Conservation (phyloP, 2,113 vertebrate genomes). For the Sorex fumeus region DNA sequence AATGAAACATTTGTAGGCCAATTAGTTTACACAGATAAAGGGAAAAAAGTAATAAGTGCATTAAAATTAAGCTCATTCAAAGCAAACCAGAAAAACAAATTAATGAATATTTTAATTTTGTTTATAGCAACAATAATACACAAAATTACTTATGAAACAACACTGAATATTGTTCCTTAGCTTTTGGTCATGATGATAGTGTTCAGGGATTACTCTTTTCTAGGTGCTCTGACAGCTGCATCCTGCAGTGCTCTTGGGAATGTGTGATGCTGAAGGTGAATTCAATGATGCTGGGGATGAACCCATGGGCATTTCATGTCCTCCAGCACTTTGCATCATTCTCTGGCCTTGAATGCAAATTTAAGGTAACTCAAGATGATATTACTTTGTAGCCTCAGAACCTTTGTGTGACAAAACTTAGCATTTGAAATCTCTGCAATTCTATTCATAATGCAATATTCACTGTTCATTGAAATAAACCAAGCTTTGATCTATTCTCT, state of each 20-base stretch:
- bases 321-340: too few species aligned
- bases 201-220: too few species aligned
- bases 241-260: too few species aligned
- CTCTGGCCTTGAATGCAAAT: background rate
- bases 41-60: background rate
- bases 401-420: background rate
- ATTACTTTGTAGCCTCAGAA: background rate
- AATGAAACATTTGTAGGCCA: conserved; percentile 44
- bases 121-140: background rate
- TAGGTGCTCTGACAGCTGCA: too few species aligned
- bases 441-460: conserved; percentile 20
- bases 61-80: background rate
- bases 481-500: background rate
- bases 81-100: background rate
- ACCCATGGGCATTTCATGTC: too few species aligned
- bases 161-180: background rate
- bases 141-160: conserved; percentile 1
- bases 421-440: background rate
- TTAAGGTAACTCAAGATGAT: conserved; percentile 38
- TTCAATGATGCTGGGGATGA: too few species aligned
- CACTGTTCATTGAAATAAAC: background rate
- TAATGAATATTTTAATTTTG: background rate
- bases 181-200: too few species aligned
- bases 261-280: too few species aligned
- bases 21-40: conserved; percentile 17